A percentile compares a stretch with the other conserved stretches of the same genome.
These are phyloP conservation scores for Hirtodrosophila cameraria DNA, from an alignment of 2,888 invertebrate species.

Conservation along the genomic window DNA sequence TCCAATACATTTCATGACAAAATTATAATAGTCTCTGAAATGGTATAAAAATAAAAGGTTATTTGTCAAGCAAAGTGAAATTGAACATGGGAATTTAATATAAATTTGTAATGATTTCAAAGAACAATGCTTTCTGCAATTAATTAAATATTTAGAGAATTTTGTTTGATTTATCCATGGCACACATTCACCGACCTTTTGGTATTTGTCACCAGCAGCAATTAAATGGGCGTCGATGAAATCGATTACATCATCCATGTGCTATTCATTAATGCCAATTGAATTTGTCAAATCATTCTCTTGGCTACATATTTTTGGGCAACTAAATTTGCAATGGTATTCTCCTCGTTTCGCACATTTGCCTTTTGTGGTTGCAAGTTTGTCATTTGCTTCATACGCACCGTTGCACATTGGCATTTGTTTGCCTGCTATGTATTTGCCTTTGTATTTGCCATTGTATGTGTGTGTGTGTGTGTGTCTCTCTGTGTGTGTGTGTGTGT, in stretches of 20 bases:
- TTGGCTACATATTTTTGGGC: constrained; percentile 16
- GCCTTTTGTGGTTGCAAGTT: constrained; percentile 65
- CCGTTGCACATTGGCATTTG: constrained; percentile 70
- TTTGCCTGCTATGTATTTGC: constrained; percentile 33
- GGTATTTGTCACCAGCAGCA: not conserved
- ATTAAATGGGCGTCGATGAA: not conserved
- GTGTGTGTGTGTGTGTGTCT: constrained; percentile 10
- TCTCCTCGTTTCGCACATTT: constrained; percentile 18
- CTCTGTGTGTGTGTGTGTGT: constrained; percentile 8
- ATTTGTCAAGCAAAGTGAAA: not conserved
- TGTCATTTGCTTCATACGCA: constrained; percentile 70
- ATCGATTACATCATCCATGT: not conserved
- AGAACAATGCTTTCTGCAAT: too few species aligned
- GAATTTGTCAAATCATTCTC: constrained; percentile 46
- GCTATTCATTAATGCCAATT: constrained; percentile 30
- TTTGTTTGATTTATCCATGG: not conserved
- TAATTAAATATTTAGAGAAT: constrained; percentile 7
- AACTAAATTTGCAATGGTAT: constrained; percentile 15
- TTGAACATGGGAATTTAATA: too few species aligned
- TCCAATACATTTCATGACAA: too few species aligned
- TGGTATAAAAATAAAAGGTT: too few species aligned
- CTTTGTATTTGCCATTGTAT: not conserved
- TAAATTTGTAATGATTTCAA: too few species aligned
- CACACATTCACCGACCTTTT: not conserved
- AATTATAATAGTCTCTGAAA: too few species aligned